phyloP scores from a whole-genome alignment of 2,797 vertebrate species.

The Tolypeutes matacus region DNA sequence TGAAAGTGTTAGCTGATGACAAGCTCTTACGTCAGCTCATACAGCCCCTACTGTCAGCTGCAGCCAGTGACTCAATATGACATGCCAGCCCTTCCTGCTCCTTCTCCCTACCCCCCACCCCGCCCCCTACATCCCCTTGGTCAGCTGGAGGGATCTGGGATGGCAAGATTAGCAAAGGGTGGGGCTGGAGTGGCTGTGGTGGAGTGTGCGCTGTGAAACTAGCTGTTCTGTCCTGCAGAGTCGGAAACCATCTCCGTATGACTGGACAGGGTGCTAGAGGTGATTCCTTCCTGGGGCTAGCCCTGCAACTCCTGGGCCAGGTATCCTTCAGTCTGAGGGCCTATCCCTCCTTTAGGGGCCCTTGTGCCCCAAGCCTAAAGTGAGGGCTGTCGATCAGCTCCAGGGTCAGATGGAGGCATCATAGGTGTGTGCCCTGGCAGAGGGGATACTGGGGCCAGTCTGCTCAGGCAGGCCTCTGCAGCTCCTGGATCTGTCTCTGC shows the following conservation, averaged over 20 bases:
- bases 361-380: neutral
- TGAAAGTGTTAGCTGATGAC: neutral
- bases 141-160: neutral
- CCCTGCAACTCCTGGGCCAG: neutral
- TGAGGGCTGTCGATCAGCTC: neutral
- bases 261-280: too few species aligned
- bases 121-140: fast-evolving
- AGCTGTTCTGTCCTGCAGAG: neutral
- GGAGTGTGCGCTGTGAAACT: fast-evolving
- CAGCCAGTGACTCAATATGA: neutral
- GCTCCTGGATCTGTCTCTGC: neutral
- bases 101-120: neutral
- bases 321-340: neutral
- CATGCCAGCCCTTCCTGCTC: neutral
- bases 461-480: neutral
- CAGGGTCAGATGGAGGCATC: too few species aligned
- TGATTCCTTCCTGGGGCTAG: neutral
- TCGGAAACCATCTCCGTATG: neutral
- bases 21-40: neutral
- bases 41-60: neutral
- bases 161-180: neutral
- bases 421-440: fast-evolving
- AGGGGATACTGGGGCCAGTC: neutral
- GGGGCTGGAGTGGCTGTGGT: neutral
- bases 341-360: neutral